phyloP scores from a whole-genome alignment of 2,797 vertebrate genomes.

The Myotis vivesi region DNA sequence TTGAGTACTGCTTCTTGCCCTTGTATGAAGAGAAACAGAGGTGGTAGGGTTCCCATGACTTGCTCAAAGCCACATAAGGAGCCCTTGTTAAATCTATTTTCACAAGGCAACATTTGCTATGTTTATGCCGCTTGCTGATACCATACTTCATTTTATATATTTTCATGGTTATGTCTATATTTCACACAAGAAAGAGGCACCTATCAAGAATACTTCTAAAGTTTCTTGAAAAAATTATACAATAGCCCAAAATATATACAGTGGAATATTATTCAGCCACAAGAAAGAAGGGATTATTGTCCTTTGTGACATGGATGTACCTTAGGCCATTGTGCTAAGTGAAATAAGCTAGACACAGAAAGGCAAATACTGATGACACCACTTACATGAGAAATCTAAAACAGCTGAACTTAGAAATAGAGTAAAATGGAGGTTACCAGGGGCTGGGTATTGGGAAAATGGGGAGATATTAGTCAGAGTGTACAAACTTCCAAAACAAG shows the following conservation, averaged over 20 bases:
- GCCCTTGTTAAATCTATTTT: not conserved
- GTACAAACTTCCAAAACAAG: not conserved
- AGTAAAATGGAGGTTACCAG: not conserved
- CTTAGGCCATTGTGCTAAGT: not conserved
- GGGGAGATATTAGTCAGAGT: not conserved
- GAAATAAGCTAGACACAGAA: not conserved
- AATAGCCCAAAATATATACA: not conserved
- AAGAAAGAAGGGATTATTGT: not conserved
- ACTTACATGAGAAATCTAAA: not conserved
- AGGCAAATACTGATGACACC: not conserved
- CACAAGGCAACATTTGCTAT: constrained; percentile 27
- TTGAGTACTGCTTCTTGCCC: not conserved
- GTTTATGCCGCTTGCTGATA: constrained; percentile 5
- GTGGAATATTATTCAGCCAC: constrained; percentile 14
- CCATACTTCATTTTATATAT: not conserved
- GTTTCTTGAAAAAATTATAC: constrained; percentile 41
- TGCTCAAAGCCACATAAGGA: constrained; percentile 45
- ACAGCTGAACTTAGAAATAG: not conserved
- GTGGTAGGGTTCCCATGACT: not conserved
- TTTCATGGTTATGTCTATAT: not conserved
- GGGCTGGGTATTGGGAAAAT: not conserved
- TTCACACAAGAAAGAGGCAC: constrained; percentile 37
- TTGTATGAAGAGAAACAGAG: constrained; percentile 50
- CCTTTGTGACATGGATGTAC: not conserved
- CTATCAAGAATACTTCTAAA: constrained; percentile 13